Percentiles rank a stretch among this genome's conserved stretches.
Conservation (phyloP, 2,888 invertebrate genomes). For the Drosophila acutilabella region DNA sequence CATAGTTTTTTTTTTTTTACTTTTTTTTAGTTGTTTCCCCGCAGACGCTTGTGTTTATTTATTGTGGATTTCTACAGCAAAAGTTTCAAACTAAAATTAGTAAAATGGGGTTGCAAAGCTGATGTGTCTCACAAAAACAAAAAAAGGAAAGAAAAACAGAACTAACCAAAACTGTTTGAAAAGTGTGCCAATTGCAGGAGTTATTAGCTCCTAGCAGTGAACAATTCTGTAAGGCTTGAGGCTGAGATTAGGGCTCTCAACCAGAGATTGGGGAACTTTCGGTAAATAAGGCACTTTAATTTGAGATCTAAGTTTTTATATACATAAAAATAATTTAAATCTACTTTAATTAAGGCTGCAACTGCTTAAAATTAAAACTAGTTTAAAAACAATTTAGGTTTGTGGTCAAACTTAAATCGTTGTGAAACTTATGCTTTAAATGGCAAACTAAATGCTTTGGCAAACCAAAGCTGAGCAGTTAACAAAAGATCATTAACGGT, state of each 20-base stretch:
- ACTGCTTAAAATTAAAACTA: constrained; percentile 2
- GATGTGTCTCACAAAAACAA: constrained; percentile 49
- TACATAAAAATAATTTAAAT: neutral
- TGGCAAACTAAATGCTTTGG: constrained; percentile 23
- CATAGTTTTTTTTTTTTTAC: constrained; percentile 16
- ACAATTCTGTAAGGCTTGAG: constrained; percentile 10
- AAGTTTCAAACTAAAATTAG: constrained; percentile 77
- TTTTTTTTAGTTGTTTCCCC: constrained; percentile 49
- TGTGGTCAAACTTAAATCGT: constrained; percentile 25
- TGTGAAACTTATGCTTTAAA: constrained; percentile 33
- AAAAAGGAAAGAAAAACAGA: constrained; percentile 24
- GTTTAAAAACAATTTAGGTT: constrained; percentile 17
- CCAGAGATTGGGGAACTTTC: neutral
- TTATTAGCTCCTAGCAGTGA: constrained; percentile 48
- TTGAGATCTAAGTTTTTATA: neutral
- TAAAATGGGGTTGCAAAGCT: constrained; percentile 52
- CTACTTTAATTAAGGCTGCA: neutral
- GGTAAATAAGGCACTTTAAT: neutral
- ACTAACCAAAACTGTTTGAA: constrained; percentile 17
- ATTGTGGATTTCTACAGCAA: constrained; percentile 68
- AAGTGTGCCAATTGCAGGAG: constrained; percentile 71
- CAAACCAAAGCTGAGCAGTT: constrained; percentile 57
- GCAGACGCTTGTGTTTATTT: constrained; percentile 66
- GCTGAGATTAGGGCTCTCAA: too few species aligned
- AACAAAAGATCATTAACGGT: constrained; percentile 68